A percentile compares a stretch with the other conserved stretches of the same genome.
phyloP scores from a whole-genome alignment of 2,113 vertebrate species.

The Callaeas wilsoni region DNA sequence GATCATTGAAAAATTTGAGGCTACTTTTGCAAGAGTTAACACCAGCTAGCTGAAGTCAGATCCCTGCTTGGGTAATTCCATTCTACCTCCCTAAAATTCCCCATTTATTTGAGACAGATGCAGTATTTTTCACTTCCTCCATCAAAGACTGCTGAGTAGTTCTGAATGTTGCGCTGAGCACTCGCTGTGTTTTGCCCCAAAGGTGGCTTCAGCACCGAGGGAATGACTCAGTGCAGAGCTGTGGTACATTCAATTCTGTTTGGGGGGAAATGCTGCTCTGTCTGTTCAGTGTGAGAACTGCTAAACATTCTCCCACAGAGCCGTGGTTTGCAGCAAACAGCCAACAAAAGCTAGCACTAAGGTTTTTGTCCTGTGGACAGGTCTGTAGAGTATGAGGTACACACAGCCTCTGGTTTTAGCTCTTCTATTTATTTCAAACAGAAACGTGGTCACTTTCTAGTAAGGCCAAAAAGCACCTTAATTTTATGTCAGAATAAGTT shows the following conservation, averaged over 20 bases:
- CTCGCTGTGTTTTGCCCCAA: background rate
- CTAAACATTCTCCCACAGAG: background rate
- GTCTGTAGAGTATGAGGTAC: background rate
- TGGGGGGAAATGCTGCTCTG: background rate
- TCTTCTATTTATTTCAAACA: background rate
- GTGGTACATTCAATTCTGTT: background rate
- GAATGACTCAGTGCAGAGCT: background rate
- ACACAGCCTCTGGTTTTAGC: background rate
- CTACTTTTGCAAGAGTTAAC: conserved; percentile 45
- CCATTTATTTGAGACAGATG: conserved; percentile 44
- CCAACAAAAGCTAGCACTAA: background rate
- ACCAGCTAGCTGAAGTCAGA: background rate
- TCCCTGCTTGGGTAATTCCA: conserved; percentile 60
- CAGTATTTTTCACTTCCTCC: conserved; percentile 53
- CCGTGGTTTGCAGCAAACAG: background rate
- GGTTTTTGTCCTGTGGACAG: background rate
- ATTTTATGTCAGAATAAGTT: background rate
- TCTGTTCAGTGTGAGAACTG: background rate
- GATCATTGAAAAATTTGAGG: background rate
- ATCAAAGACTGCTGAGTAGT: background rate
- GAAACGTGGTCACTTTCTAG: background rate
- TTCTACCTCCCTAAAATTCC: conserved; percentile 58
- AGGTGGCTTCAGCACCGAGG: background rate
- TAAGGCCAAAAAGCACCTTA: background rate
- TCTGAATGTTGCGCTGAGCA: background rate